phyloP scores from a whole-genome alignment of 2,113 vertebrate genomes.

The Pycnonotus jocosus region DNA sequence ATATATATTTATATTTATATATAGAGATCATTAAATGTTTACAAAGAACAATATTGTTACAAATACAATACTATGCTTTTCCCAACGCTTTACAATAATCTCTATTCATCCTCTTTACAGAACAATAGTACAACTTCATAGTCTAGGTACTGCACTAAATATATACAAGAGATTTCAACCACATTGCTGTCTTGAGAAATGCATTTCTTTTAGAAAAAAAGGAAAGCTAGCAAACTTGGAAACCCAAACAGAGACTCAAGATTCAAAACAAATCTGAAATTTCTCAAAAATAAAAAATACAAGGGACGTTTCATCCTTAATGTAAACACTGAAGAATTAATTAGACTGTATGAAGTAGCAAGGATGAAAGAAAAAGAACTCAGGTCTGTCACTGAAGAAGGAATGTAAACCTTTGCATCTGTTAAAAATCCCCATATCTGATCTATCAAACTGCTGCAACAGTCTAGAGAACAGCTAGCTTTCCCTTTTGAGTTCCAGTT shows the following conservation, averaged over 20 bases:
- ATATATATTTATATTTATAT: constrained; percentile 60
- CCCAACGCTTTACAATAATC: constrained; percentile 71
- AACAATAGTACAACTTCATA: constrained; percentile 69
- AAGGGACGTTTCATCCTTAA: constrained; percentile 51
- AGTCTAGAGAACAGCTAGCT: background rate
- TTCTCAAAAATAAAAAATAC: background rate
- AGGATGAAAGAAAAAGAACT: constrained; percentile 36
- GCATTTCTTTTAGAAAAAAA: constrained; percentile 37
- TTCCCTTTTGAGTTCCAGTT: background rate
- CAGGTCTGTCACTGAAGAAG: background rate
- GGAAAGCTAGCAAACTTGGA: constrained; percentile 24
- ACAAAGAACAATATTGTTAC: constrained; percentile 80
- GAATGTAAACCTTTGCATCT: constrained; percentile 35
- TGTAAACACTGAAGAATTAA: constrained; percentile 72
- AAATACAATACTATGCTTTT: constrained; percentile 80
- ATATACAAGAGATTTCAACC: constrained; percentile 69
- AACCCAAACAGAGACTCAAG: constrained; percentile 17
- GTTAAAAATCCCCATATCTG: background rate
- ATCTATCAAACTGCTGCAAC: background rate
- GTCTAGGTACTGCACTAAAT: constrained; percentile 73
- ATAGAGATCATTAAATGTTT: constrained; percentile 74
- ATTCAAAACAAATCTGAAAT: background rate
- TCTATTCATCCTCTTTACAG: constrained; percentile 74
- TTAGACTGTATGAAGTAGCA: constrained; percentile 44
- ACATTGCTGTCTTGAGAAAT: constrained; percentile 45